Evolutionary conservation across 2,888 invertebrate species (phyloP), one percentile per base, ranked within the genome.

Genomic region (Cremastinae sp.): DNA sequence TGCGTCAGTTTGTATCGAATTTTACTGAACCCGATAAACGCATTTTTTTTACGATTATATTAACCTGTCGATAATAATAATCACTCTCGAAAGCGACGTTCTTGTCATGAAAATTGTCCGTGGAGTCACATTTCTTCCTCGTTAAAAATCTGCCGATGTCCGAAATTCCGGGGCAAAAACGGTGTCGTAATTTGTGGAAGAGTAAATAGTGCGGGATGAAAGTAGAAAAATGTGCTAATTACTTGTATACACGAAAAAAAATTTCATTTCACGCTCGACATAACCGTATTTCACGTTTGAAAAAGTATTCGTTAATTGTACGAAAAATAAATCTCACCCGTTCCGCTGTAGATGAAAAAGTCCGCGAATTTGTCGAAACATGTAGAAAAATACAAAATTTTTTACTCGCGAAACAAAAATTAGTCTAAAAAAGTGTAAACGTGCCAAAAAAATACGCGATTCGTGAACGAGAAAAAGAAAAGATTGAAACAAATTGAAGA

Each of bases 1-100:
- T 86, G 45, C 12, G 41, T 5, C 28, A 28, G 28, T 28, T 5
- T 5, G 28, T 28, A 5, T 28, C 5, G 28, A 28, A 28, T 3
- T 28, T 28, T 28, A 28, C 7, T 14, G 4, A 22, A 37, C n/a
- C 22, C 14, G 12, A 2, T 1, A 43, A 16, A 55, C 9, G 7
- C n/a, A n/a, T 8, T 12, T 7, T 9, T 58, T 28, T 14, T 49
- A 22, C 7, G n/a, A 8, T 16, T 7, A 8, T 47, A 59, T 62
- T 75, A 9, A 86, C 86, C 82, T 85, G 83, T 61, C 82, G 83
- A 66, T 84, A 83, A 75, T 81, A 85, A 79, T 83, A 84, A 58
- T 85, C 85, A 8, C 79, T 82, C 77, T 86, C 84, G 16, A 79
- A 83, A 3, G 82, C 83, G 8, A 83, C 62, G 16, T 79, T 69